Evolutionary conservation across 2,888 invertebrate genomes (phyloP).

Genomic region (Habroteleia sp.): DNA sequence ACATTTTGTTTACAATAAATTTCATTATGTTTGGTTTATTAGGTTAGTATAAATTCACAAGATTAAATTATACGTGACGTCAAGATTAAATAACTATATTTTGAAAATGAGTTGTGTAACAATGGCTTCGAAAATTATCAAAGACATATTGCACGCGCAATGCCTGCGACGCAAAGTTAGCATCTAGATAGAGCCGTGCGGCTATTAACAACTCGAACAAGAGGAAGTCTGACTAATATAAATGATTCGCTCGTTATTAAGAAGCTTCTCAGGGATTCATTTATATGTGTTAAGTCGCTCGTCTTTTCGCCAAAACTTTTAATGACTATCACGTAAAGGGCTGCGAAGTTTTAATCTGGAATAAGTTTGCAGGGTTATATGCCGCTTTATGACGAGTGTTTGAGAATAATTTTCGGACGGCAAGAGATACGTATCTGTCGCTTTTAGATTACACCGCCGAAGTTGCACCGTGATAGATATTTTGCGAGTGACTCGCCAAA

Average conservation of each 20-base stretch:
- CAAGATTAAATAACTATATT: slow-evolving; percentile 15
- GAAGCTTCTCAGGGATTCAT: slow-evolving; percentile 71
- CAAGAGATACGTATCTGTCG: slow-evolving; percentile 50
- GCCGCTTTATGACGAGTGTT: slow-evolving; percentile 71
- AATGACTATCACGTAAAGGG: slow-evolving; percentile 71
- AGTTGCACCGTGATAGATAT: slow-evolving; percentile 45
- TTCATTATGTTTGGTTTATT: background rate
- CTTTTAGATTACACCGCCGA: slow-evolving; percentile 30
- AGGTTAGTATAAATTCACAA: too few species aligned
- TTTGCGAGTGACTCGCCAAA: slow-evolving; percentile 35
- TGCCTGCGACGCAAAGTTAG: slow-evolving; percentile 36
- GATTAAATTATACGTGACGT: too few species aligned
- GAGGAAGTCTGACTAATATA: slow-evolving; percentile 69
- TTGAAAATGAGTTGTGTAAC: slow-evolving; percentile 28
- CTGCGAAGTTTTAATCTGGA: slow-evolving; percentile 73
- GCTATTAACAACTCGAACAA: slow-evolving; percentile 67
- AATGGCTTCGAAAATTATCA: slow-evolving; percentile 33
- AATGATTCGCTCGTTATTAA: slow-evolving; percentile 73
- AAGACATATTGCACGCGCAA: slow-evolving; percentile 40
- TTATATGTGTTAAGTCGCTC: slow-evolving; percentile 74
- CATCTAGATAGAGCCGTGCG: slow-evolving; percentile 47
- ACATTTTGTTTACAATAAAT: too few species aligned
- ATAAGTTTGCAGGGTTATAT: slow-evolving; percentile 67
- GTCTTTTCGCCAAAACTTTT: slow-evolving; percentile 72
- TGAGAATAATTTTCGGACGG: slow-evolving; percentile 68